A percentile compares a stretch with the other conserved stretches of the same genome.
Evolutionary conservation across 2,113 vertebrate genomes (phyloP).

Genomic region (Apaloderma vittatum): DNA sequence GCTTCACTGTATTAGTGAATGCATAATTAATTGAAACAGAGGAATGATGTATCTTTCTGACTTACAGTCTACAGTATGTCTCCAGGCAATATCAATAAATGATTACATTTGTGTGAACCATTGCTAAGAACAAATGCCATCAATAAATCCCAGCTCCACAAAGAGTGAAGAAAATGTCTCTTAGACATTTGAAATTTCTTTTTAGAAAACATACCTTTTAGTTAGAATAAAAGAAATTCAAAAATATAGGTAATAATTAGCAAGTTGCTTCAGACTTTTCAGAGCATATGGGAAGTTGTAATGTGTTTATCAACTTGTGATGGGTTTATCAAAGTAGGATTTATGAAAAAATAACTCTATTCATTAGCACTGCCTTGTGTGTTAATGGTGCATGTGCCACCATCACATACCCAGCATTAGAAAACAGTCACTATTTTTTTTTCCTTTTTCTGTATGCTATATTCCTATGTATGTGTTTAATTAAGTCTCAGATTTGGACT

Average conservation of each 20-base stretch:
- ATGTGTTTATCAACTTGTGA: not conserved
- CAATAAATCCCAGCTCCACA: not conserved
- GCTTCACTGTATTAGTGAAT: not conserved
- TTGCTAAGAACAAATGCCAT: not conserved
- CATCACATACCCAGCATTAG: not conserved
- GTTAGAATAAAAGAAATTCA: not conserved
- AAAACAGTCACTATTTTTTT: not conserved
- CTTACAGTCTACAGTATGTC: not conserved
- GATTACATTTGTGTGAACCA: not conserved
- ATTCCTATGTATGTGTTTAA: not conserved
- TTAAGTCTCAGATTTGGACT: not conserved
- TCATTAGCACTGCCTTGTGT: not conserved
- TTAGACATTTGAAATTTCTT: not conserved
- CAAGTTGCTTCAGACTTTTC: not conserved
- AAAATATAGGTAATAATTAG: not conserved
- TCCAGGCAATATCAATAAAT: not conserved
- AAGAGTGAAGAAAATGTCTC: not conserved
- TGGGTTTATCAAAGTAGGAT: not conserved
- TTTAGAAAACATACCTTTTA: not conserved
- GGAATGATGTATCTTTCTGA: not conserved
- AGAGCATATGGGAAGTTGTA: not conserved
- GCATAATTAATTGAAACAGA: not conserved
- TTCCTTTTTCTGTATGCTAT: not conserved
- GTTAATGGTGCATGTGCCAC: not conserved
- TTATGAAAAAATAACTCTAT: not conserved